Conservation (phyloP, 2,113 vertebrate species). For the Sorex fumeus region DNA sequence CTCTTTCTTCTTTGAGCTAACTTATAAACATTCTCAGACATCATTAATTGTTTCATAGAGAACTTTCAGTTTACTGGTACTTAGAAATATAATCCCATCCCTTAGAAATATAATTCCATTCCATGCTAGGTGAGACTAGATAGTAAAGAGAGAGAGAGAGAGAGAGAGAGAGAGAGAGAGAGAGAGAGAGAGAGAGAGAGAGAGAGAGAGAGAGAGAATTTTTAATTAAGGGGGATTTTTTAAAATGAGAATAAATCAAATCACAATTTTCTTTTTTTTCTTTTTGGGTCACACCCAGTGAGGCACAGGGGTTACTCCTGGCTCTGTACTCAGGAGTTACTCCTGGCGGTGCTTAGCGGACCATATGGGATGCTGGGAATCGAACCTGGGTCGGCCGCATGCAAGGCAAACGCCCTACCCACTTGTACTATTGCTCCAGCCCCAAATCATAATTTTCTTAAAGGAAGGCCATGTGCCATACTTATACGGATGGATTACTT, state of each 20-base stretch:
- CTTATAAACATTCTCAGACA: not conserved
- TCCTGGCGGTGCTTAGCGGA: no score
- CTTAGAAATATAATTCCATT: not conserved
- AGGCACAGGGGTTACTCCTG: no score
- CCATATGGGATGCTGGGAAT: no score
- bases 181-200: no score
- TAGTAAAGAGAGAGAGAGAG: no score
- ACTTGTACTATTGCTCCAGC: no score
- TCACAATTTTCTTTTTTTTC: not conserved
- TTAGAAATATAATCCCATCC: not conserved
- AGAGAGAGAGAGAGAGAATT: no score
- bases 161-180: no score
- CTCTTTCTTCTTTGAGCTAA: not conserved
- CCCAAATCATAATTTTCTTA: not conserved
- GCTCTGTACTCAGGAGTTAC: no score
- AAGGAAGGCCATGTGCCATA: not conserved
- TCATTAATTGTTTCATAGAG: not conserved
- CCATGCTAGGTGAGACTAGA: not conserved
- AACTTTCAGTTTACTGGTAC: not conserved
- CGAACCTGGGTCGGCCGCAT: no score
- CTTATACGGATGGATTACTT: not conserved
- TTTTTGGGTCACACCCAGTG: no score
- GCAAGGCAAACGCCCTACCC: no score
- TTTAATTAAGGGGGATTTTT: not conserved
- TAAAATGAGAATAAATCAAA: constrained; percentile 1